These are phyloP conservation scores for Jaculus jaculus DNA, from an alignment of 2,113 vertebrate species.

Conservation along the genomic window DNA sequence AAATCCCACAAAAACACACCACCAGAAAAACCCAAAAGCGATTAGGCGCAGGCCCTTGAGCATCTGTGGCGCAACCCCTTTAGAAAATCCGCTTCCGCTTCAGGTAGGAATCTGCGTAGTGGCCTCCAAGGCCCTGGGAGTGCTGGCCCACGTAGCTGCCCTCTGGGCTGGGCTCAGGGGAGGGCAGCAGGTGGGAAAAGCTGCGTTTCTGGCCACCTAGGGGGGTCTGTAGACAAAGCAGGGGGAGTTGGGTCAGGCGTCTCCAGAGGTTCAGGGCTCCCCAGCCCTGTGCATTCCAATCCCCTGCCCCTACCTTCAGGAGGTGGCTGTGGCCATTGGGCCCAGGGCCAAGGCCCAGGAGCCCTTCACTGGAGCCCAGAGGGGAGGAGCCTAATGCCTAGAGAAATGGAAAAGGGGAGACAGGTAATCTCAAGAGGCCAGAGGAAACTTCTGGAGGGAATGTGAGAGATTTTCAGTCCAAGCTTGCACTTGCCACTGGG, in stretches of 20 bases:
- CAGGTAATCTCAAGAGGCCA: neutral
- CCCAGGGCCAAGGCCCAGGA: slow-evolving; percentile 80
- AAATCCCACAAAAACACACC: slow-evolving; percentile 45
- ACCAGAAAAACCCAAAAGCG: slow-evolving; percentile 69
- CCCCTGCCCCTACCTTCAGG: slow-evolving; percentile 84
- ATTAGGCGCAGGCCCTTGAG: slow-evolving; percentile 50
- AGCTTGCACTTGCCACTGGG: neutral
- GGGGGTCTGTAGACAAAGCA: slow-evolving; percentile 86
- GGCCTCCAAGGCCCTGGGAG: slow-evolving; percentile 94
- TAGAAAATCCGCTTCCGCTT: slow-evolving; percentile 95
- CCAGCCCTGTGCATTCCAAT: neutral
- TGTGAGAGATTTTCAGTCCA: neutral
- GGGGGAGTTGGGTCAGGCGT: neutral
- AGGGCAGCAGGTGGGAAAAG: slow-evolving; percentile 94
- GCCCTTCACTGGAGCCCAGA: slow-evolving; percentile 81
- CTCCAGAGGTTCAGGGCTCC: neutral
- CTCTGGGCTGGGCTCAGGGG: slow-evolving; percentile 94
- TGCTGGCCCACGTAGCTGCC: slow-evolving; percentile 95
- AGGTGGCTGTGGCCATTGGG: slow-evolving; percentile 85
- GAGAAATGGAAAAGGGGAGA: neutral
- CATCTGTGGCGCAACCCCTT: slow-evolving; percentile 51
- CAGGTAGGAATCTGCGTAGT: slow-evolving; percentile 96
- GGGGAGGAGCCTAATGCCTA: slow-evolving; percentile 91
- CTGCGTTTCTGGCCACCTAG: slow-evolving; percentile 91
- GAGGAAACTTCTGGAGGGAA: neutral